Conservation (phyloP, 2,888 invertebrate genomes). For the Ceramica pisi region DNA sequence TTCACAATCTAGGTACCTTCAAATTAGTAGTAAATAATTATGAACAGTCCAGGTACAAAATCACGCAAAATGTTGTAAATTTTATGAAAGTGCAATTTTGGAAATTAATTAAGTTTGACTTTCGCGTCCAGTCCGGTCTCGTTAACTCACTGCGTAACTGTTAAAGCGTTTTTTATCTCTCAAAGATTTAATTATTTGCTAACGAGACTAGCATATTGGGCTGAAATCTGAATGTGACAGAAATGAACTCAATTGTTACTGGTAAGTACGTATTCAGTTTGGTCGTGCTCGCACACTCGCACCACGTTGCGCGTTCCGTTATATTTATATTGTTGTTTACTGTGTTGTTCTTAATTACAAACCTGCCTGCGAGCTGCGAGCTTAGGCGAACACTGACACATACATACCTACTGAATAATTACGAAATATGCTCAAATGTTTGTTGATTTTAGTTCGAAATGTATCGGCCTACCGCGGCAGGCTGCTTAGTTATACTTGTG, state of each 20-base stretch:
- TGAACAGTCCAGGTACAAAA: background rate
- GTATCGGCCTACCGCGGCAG: background rate
- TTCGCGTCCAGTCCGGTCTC: no score
- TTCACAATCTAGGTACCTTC: no score
- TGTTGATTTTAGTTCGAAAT: background rate
- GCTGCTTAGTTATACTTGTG: background rate
- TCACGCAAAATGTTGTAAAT: background rate
- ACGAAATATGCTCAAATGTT: slow-evolving; percentile 1
- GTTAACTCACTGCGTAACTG: background rate
- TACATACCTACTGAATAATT: background rate
- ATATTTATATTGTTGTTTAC: slow-evolving; percentile 8
- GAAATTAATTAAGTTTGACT: background rate
- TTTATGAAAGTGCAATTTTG: background rate
- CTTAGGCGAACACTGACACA: background rate
- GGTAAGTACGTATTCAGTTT: background rate
- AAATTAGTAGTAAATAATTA: background rate
- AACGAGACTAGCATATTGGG: background rate
- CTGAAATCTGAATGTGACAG: background rate
- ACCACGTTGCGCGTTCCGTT: background rate
- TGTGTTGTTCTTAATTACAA: background rate
- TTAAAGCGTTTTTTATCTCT: background rate
- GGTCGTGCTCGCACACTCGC: background rate
- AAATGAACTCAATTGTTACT: background rate
- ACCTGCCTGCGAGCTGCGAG: background rate
- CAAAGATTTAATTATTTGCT: slow-evolving; percentile 1